phyloP scores from a whole-genome alignment of 2,113 vertebrate species.

The Ophiodon elongatus region DNA sequence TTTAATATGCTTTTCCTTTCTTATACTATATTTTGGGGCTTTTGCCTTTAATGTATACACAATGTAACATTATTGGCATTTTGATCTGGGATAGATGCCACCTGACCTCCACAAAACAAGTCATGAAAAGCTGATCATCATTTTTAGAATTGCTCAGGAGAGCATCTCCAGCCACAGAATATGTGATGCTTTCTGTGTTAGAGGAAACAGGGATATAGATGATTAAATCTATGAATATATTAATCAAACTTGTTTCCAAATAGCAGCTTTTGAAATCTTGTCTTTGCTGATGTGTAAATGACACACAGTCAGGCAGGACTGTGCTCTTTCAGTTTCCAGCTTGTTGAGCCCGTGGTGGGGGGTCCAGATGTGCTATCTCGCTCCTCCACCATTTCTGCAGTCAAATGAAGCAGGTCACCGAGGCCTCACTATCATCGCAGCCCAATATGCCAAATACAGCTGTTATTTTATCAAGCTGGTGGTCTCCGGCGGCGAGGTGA shows the following conservation, averaged over 20 bases:
- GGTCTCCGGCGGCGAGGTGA: slow-evolving; percentile 34
- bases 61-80: not conserved
- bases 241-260: not conserved
- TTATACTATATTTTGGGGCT: too few relatives aligned
- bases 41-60: not conserved
- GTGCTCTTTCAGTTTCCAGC: slow-evolving; percentile 35
- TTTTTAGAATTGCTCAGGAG: not conserved
- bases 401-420: slow-evolving; percentile 51
- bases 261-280: slow-evolving; percentile 4
- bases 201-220: not conserved
- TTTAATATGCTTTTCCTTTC: not conserved
- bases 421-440: slow-evolving; percentile 16
- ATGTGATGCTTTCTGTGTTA: not conserved
- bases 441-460: slow-evolving; percentile 64
- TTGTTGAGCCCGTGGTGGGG: slow-evolving; percentile 47
- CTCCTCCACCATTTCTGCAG: slow-evolving; percentile 41
- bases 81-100: not conserved
- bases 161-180: not conserved
- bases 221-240: not conserved
- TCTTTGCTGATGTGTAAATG: slow-evolving; percentile 3
- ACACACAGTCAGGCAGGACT: slow-evolving; percentile 6
- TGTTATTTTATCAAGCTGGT: slow-evolving; percentile 52
- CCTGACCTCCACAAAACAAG: not conserved
- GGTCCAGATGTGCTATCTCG: slow-evolving; percentile 46
- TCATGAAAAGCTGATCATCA: not conserved